Percentiles rank a stretch among this genome's conserved stretches.
Evolutionary conservation across 2,797 vertebrate genomes (phyloP).

Genomic region (Macropus fuliginosus): DNA sequence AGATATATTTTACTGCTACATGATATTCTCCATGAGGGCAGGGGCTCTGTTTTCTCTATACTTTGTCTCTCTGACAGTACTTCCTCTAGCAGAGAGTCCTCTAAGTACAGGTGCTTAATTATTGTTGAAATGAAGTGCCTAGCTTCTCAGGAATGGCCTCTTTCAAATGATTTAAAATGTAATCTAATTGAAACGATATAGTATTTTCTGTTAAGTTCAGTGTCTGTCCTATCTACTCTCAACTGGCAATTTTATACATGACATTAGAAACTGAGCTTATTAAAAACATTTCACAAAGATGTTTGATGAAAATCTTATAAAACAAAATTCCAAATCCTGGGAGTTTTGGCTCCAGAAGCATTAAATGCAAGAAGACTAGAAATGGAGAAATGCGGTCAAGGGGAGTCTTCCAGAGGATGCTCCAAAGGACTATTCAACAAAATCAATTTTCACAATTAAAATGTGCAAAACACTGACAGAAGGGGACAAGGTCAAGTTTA

Average conservation of each 20-base stretch:
- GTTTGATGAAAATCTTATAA: constrained; percentile 62
- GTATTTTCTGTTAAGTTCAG: constrained; percentile 56
- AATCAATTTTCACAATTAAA: neutral
- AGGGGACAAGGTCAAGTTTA: neutral
- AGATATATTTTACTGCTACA: neutral
- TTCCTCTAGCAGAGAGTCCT: neutral
- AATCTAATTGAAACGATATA: constrained; percentile 64
- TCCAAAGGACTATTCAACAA: neutral
- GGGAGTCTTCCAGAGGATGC: neutral
- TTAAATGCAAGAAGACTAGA: neutral
- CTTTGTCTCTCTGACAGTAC: neutral
- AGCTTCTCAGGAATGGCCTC: constrained; percentile 6
- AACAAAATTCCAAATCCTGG: constrained; percentile 33
- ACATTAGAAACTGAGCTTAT: constrained; percentile 55
- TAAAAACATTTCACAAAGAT: constrained; percentile 52
- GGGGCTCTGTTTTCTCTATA: neutral
- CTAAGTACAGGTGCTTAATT: neutral
- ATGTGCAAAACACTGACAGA: neutral
- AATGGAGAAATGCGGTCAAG: neutral
- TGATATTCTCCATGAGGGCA: neutral
- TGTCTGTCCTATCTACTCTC: constrained; percentile 31
- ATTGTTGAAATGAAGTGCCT: neutral
- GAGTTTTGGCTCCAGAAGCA: neutral
- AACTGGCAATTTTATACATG: constrained; percentile 63
- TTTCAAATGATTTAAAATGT: constrained; percentile 44